phyloP scores from a whole-genome alignment of 2,113 vertebrate genomes.

The Elaphurus davidianus region DNA sequence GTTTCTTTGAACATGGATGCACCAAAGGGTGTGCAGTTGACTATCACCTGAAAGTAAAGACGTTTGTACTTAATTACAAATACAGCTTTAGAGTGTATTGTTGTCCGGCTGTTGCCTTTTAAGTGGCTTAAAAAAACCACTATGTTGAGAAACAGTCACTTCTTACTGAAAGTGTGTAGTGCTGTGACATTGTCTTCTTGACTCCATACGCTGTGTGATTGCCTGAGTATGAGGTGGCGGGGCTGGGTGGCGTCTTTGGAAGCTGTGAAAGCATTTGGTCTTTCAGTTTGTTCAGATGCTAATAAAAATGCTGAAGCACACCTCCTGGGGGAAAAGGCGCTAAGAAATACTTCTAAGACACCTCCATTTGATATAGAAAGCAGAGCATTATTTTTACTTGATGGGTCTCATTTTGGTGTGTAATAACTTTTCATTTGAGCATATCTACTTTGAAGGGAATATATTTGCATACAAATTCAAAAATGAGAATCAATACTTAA shows the following conservation, averaged over 20 bases:
- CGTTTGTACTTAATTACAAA: not conserved
- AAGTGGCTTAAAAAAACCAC: not conserved
- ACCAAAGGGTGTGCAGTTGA: not conserved
- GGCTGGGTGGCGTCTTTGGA: not conserved
- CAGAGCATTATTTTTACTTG: not conserved
- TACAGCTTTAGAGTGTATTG: constrained; percentile 5
- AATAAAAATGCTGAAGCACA: not conserved
- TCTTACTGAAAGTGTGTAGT: not conserved
- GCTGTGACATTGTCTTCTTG: not conserved
- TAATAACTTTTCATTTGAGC: not conserved
- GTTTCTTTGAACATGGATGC: not conserved
- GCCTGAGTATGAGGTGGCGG: not conserved
- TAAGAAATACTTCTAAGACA: not conserved
- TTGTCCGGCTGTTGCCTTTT: not conserved
- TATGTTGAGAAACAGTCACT: not conserved
- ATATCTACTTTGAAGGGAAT: constrained; percentile 32
- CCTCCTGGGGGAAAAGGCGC: not conserved
- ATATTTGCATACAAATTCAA: not conserved
- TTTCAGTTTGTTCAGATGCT: not conserved
- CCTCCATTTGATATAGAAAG: not conserved
- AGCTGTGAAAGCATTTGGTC: not conserved
- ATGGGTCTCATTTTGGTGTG: not conserved
- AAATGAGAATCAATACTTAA: not conserved
- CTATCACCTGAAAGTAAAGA: not conserved
- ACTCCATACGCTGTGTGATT: not conserved